Percentiles rank a stretch among this genome's conserved stretches.
Evolutionary conservation across 2,888 invertebrate species (phyloP).

Genomic region (Cosmopolites sordidus): DNA sequence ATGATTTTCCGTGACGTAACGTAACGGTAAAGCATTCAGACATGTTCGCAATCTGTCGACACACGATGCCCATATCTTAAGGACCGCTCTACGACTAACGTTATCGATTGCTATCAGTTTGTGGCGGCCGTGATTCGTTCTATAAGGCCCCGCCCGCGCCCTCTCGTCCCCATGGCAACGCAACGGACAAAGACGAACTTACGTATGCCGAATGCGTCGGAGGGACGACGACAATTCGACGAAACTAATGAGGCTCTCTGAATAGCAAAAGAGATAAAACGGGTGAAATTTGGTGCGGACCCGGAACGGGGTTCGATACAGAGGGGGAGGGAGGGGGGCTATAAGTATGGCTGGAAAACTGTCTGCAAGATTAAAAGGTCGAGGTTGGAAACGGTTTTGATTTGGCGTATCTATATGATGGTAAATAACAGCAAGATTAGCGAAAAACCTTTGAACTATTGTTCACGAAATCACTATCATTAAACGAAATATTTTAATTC

Average conservation of each 20-base stretch:
- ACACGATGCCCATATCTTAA: conserved; percentile 22
- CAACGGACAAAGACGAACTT: conserved; percentile 30
- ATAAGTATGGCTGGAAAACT: too few relatives aligned
- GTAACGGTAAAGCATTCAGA: too few relatives aligned
- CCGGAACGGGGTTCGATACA: background rate
- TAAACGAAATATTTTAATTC: too few relatives aligned
- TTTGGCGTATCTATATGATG: too few relatives aligned
- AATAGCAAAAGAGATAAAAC: conserved; percentile 34
- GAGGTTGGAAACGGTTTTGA: too few relatives aligned
- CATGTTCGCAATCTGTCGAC: conserved; percentile 8
- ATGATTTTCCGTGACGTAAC: too few relatives aligned
- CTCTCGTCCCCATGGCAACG: conserved; percentile 45
- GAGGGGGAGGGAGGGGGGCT: too few relatives aligned
- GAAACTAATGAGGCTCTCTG: conserved; percentile 37
- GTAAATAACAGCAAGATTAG: too few relatives aligned
- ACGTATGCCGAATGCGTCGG: conserved; percentile 27
- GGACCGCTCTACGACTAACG: conserved; percentile 35
- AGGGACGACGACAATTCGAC: conserved; percentile 24
- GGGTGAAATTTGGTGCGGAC: conserved; percentile 15
- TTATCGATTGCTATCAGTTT: conserved; percentile 51
- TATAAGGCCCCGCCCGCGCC: conserved; percentile 47
- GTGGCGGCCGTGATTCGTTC: conserved; percentile 50
- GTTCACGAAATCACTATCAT: too few relatives aligned
- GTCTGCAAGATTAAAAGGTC: too few relatives aligned
- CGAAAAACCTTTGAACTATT: too few relatives aligned